Evolutionary conservation across 2,797 vertebrate genomes (phyloP), one percentile per base, ranked within the genome.

Genomic region (Orientallactaga sibirica): DNA sequence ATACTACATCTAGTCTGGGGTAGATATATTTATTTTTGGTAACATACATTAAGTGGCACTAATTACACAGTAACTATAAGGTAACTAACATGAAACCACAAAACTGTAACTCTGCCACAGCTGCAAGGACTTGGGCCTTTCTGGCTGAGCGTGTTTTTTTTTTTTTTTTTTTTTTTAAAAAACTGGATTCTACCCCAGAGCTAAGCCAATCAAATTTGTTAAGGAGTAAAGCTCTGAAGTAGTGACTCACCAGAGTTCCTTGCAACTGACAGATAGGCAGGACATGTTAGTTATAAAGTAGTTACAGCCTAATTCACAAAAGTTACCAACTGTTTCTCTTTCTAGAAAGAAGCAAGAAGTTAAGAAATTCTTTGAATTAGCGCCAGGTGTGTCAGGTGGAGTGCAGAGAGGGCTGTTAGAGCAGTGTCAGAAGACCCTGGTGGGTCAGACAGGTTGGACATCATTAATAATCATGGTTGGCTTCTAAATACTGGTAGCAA

Each of bases 401-500:
- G 98, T 98, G 98, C 98, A 98, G 98, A 98, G 98, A 97, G 97
- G 97, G 98, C 97, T 97, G 97, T 98, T 98, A 98, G 97, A 98
- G 98, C 98, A 98, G 98, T 98, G 98, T 98, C 97, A 97, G 98
- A 97, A 98, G 98, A 98, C 97, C 98, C 97, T 98, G 97, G 96
- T 96, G 97, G 98, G 98, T 98, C 98, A 98, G 98, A 98, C 98
- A 97, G 98, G 98, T 97, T 98, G 97, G 98, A 98, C 98, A 97
- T 98, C 97, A 98, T 98, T 97, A 98, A 98, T 98, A 98, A 98
- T 98, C 98, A 98, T 97, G 98, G 98, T 98, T 98, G 98, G 98
- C 98, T 98, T 99, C 99, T 99, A 99, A 99, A 99, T 99, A 99
- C 99, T 99, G 99, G 99, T 98, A 98, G 98, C 98, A 98, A 98